These are phyloP conservation scores for Siniperca undulata DNA, from an alignment of 2,797 vertebrate genomes.

Conservation along the genomic window DNA sequence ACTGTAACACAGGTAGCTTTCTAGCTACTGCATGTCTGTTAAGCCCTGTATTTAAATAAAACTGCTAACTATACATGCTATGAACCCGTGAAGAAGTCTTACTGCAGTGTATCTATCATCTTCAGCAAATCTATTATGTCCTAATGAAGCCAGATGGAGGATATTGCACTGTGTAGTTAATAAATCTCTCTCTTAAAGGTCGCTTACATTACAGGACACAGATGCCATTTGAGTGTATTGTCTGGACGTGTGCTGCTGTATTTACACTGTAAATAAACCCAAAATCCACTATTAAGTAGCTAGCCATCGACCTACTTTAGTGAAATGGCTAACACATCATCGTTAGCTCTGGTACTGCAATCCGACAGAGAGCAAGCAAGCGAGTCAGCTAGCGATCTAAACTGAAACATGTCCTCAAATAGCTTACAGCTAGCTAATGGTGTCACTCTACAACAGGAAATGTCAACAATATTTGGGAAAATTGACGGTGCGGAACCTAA, in stretches of 20 bases:
- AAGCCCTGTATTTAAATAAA: neutral
- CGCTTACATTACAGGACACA: neutral
- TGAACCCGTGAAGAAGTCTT: neutral
- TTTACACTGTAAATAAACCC: constrained; percentile 10
- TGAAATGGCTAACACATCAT: constrained; percentile 60
- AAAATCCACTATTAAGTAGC: neutral
- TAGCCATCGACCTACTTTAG: constrained; percentile 37
- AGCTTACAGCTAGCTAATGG: constrained; percentile 40
- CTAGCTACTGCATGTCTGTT: neutral
- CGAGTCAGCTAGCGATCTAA: constrained; percentile 35
- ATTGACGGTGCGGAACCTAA: accelerated
- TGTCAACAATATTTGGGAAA: neutral
- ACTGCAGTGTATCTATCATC: neutral
- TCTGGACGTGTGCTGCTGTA: neutral
- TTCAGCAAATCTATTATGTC: neutral
- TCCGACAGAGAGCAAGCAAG: constrained; percentile 24
- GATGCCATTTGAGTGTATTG: neutral
- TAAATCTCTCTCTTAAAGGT: neutral
- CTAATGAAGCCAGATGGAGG: neutral
- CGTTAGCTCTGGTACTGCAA: constrained; percentile 39
- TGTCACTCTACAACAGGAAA: neutral
- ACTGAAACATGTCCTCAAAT: constrained; percentile 35
- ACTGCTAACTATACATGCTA: neutral
- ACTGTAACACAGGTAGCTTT: neutral
- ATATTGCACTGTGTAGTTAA: neutral